Evolutionary conservation across 2,113 vertebrate species (phyloP).

Genomic region (Galemys pyrenaicus): DNA sequence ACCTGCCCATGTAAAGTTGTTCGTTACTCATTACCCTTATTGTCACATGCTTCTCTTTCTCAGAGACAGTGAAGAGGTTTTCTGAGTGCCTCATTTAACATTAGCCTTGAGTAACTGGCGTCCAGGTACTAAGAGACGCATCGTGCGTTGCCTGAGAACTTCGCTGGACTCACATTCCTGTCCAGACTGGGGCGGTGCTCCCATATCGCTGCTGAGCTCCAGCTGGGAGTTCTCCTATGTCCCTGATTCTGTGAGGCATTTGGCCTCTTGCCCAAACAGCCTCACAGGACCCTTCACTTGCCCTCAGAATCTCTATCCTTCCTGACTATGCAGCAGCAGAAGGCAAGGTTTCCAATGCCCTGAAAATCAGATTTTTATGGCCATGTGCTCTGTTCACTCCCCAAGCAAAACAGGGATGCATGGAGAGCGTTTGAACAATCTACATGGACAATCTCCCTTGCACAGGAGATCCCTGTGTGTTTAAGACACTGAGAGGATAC

Average conservation of each 20-base stretch:
- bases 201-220: neutral
- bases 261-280: neutral
- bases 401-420: neutral
- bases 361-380: neutral
- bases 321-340: neutral
- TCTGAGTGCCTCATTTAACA: neutral
- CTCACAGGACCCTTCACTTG: conserved; percentile 35
- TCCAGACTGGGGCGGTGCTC: neutral
- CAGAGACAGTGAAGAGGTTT: neutral
- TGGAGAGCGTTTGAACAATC: neutral
- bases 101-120: conserved; percentile 20
- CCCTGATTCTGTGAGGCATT: neutral
- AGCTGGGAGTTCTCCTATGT: neutral
- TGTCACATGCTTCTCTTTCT: neutral
- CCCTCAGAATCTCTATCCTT: neutral
- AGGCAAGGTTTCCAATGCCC: neutral
- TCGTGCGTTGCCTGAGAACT: neutral
- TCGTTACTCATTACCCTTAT: neutral
- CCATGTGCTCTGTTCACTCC: neutral
- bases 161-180: neutral
- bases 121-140: neutral
- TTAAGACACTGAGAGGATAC: neutral
- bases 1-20: neutral
- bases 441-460: neutral
- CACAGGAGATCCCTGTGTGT: neutral